Conservation (phyloP, 2,888 invertebrate genomes). For the Megalurothrips usitatus region DNA sequence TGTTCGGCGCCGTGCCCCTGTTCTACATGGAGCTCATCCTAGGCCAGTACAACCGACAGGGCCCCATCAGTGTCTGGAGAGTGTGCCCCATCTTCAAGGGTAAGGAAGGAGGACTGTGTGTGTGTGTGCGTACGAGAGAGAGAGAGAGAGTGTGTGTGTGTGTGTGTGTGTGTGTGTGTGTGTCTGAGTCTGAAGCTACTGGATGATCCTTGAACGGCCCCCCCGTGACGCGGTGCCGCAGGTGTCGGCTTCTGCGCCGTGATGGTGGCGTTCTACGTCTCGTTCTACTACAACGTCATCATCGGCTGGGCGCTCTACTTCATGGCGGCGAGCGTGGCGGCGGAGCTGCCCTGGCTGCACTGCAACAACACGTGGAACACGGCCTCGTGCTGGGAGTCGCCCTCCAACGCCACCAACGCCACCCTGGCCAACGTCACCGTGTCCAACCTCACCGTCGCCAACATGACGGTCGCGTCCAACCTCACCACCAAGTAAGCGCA, state of each 20-base stretch:
- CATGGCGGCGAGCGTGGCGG: conserved; percentile 63
- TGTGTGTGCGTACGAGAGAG: too few species aligned
- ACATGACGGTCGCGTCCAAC: too few species aligned
- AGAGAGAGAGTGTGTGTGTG: too few species aligned
- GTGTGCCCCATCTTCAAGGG: conserved; percentile 80
- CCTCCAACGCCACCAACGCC: conserved; percentile 61
- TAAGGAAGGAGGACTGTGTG: too few species aligned
- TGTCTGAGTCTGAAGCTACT: not conserved
- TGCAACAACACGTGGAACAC: conserved; percentile 82
- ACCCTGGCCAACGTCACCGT: conserved; percentile 35
- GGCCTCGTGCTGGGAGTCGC: conserved; percentile 60
- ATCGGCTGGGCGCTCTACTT: conserved; percentile 82
- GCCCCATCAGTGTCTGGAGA: conserved; percentile 75
- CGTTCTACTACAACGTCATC: conserved; percentile 80
- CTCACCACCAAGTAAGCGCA: too few species aligned
- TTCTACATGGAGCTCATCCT: conserved; percentile 76
- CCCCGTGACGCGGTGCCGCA: conserved; percentile 43
- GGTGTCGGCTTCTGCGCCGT: conserved; percentile 77
- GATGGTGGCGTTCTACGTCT: conserved; percentile 72
- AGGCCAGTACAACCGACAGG: conserved; percentile 71
- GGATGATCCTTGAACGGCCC: too few species aligned
- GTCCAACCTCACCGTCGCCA: conserved; percentile 44
- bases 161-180: too few species aligned
- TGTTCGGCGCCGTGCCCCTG: conserved; percentile 70
- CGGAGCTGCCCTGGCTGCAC: conserved; percentile 72